Base-by-base conservation (phyloP, 2,888 invertebrate genomes). In the Pseudococcus jackbeardsleyi region DNA sequence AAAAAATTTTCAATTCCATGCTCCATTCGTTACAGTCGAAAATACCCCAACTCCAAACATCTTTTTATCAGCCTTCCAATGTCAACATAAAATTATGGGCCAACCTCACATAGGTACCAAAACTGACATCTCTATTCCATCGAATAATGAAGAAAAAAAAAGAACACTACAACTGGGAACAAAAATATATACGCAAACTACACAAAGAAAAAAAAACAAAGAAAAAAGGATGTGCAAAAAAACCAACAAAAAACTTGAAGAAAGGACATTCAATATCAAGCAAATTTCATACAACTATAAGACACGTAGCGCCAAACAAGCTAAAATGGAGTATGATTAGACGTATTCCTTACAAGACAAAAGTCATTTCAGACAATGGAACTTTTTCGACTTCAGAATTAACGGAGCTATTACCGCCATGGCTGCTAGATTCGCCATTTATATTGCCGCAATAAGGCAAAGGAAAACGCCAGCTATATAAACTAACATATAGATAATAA, bases 391-490 rank as follows among this genome's bases (percentile, higher is more conserved):
- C 89, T 89, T 90, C 90, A 92, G 93, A 95, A 95, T 91, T 95
- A 95, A 89, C 89, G 85, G 90, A 90, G 89, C 89, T 90, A 90
- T 90, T 90, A 89, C 90, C 90, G 86, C 90, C 90, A 89, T 90
- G 90, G 89, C 90, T 90, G 88, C 90, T 90, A 87, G 90, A 90
- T 92, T 95, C 95, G 92, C 94, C 94, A 90, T 92, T 92, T 91
- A 94, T 94, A 94, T 96, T 96, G 94, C 96, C 96, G 95, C 96
- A 96, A 96, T 96, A 96, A 94, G 96, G 96, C 95, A 96, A 95
- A 94, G 96, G 96, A 95, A 96, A 96, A 94, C 96, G 96, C 96
- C 96, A 96, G 95, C 96, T 96, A 95, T 96, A 96, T 95, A 96
- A 95, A 96, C 96, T 96, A 95, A 91, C 89, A 89, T 85, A 72